Evolutionary conservation across 2,888 invertebrate species (phyloP).

Genomic region (Polyommatus icarus): DNA sequence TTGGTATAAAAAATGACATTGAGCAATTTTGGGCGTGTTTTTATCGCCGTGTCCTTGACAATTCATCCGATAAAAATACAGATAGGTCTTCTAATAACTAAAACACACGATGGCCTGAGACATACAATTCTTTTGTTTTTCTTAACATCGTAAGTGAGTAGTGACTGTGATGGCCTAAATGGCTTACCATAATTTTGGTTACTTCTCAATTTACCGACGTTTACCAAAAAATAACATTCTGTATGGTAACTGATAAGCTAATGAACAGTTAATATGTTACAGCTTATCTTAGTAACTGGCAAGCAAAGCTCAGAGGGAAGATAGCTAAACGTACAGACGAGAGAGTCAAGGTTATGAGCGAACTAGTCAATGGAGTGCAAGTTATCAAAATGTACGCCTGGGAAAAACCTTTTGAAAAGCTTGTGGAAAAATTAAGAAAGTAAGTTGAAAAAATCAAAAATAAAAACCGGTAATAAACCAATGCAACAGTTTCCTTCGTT

Average conservation of each 20-base stretch:
- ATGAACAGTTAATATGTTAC: conserved; percentile 39
- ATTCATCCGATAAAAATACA: neutral
- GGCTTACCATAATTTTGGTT: too few relatives aligned
- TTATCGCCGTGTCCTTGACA: neutral
- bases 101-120: neutral
- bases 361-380: conserved; percentile 87
- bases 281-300: conserved; percentile 69
- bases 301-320: conserved; percentile 76
- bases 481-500: neutral
- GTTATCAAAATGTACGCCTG: conserved; percentile 94
- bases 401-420: conserved; percentile 87
- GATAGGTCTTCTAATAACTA: neutral
- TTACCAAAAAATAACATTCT: neutral
- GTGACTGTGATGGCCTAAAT: neutral
- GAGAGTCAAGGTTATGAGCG: conserved; percentile 88
- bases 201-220: neutral
- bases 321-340: conserved; percentile 86
- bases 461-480: too few relatives aligned
- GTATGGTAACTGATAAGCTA: neutral
- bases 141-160: neutral
- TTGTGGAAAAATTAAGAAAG: conserved; percentile 83
- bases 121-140: conserved; percentile 2
- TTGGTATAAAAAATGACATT: neutral
- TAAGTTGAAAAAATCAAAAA: conserved; percentile 54
- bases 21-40: neutral